Base-by-base conservation (phyloP, 2,888 invertebrate species). In the Metacarcinus magister region DNA sequence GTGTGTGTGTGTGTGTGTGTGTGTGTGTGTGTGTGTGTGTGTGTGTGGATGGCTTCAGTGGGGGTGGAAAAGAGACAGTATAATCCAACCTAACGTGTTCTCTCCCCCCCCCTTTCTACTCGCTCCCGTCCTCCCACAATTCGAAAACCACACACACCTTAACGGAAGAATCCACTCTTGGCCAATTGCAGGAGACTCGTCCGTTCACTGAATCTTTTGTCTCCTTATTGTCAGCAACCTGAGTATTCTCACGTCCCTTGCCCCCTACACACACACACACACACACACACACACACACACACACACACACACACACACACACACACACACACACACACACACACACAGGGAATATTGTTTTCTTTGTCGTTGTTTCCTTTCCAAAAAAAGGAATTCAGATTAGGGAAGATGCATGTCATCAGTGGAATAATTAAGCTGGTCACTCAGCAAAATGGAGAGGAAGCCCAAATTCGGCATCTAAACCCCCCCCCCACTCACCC, bases 1-100 rank as follows among this genome's bases (percentile, higher is more conserved):
- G 82, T 87, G 82, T 87, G 82, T 87, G 82, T 87, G 82, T 87
- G 82, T 87, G 82, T 87, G 82, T 87, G 32, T 87, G 67, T 75
- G 67, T 75, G 67, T 75, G 67, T 75, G 67, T 75, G 67, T 23
- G n/a, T 75, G 67, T n/a, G n/a, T 75, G 67, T 23, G 0, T 75
- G 67, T 75, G 67, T 23, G 2, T 23, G 67, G 23, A n/a, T 75
- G 19, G 48, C 54, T 13, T 54, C 2, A 60, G 60, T 60, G 60
- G 23, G 3, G 60, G 19, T 23, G 60, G 60, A 60, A 60, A 23
- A 60, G 19, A 23, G 60, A 23, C 60, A 3, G 39, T 23, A 60
- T 23, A 60, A 60, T 0, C 1, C 0, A 60, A 60, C 23, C 19
- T 60, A 60, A 23, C 60, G 60, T 60, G 3, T 60, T 10, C 23